Conservation (phyloP, 1,140 invertebrate genomes). For the Scaptomyza hsui region DNA sequence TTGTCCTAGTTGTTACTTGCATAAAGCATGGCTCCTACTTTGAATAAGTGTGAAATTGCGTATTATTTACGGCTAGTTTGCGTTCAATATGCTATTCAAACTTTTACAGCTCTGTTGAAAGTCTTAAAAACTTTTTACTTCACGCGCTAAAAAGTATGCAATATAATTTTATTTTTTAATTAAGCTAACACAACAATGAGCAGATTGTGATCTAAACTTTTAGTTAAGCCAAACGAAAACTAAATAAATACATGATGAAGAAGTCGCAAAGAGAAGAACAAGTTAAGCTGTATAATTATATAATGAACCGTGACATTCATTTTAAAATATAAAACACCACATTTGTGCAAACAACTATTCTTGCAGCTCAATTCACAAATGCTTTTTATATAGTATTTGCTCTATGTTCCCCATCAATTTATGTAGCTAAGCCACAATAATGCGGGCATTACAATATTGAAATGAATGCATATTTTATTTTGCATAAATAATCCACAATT, state of each 20-base stretch:
- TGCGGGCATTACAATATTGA: constrained; percentile 66
- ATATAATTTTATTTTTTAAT: background rate
- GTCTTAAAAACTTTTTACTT: too few relatives aligned
- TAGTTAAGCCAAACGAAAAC: too few relatives aligned
- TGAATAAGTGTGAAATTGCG: constrained; percentile 17
- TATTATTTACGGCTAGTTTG: constrained; percentile 24
- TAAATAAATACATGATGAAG: too few relatives aligned
- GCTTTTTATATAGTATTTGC: constrained; percentile 13
- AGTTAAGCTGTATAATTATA: background rate
- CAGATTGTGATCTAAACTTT: too few relatives aligned
- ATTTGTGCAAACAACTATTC: background rate
- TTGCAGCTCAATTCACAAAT: background rate
- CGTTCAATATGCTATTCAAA: constrained; percentile 6
- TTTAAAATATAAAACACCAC: background rate
- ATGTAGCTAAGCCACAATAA: constrained; percentile 70
- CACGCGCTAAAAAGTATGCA: background rate
- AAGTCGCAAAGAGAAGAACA: too few relatives aligned
- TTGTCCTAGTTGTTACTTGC: constrained; percentile 1
- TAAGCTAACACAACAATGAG: too few relatives aligned
- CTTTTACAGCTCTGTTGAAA: background rate
- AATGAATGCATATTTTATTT: constrained; percentile 68
- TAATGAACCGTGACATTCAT: background rate
- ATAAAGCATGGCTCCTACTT: background rate
- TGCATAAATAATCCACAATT: constrained; percentile 78
- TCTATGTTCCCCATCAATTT: constrained; percentile 52